Conservation (phyloP, 1,140 invertebrate genomes). For the Drosophila erecta region DNA sequence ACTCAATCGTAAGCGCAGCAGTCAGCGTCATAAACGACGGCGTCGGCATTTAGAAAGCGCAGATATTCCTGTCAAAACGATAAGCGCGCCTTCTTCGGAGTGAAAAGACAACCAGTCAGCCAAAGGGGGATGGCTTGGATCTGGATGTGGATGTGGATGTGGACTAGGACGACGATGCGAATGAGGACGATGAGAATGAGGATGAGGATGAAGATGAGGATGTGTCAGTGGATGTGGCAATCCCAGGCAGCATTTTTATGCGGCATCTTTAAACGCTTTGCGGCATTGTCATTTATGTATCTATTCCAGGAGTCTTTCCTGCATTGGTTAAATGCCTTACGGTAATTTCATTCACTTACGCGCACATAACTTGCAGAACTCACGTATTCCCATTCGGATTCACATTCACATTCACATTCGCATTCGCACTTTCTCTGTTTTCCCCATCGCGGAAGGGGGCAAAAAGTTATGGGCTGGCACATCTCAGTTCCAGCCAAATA, state of each 20-base stretch:
- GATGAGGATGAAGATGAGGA: background rate
- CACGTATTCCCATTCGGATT: slow-evolving; percentile 77
- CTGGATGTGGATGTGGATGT: background rate
- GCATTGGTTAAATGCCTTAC: slow-evolving; percentile 83
- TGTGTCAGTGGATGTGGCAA: background rate
- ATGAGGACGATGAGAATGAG: background rate
- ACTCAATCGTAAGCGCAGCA: slow-evolving; percentile 80
- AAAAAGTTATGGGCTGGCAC: slow-evolving; percentile 36
- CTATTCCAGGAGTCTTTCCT: slow-evolving; percentile 68
- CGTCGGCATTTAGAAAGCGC: slow-evolving; percentile 80
- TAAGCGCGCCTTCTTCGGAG: slow-evolving; percentile 65
- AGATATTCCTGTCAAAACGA: slow-evolving; percentile 83
- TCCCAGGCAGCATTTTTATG: slow-evolving; percentile 67
- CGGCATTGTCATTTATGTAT: slow-evolving; percentile 83
- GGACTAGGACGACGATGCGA: too few species aligned
- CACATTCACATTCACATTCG: slow-evolving; percentile 14
- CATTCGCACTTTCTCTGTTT: slow-evolving; percentile 20
- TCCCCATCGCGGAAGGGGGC: slow-evolving; percentile 13
- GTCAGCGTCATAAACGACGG: slow-evolving; percentile 80
- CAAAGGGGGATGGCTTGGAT: background rate
- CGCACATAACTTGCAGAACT: slow-evolving; percentile 83
- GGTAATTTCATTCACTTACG: slow-evolving; percentile 84
- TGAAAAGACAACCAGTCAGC: slow-evolving; percentile 20
- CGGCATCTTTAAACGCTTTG: slow-evolving; percentile 80
- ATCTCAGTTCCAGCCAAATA: slow-evolving; percentile 12